Evolutionary conservation across 2,888 invertebrate genomes (phyloP), one percentile per base, ranked within the genome.

Genomic region (Nycteola revayana): DNA sequence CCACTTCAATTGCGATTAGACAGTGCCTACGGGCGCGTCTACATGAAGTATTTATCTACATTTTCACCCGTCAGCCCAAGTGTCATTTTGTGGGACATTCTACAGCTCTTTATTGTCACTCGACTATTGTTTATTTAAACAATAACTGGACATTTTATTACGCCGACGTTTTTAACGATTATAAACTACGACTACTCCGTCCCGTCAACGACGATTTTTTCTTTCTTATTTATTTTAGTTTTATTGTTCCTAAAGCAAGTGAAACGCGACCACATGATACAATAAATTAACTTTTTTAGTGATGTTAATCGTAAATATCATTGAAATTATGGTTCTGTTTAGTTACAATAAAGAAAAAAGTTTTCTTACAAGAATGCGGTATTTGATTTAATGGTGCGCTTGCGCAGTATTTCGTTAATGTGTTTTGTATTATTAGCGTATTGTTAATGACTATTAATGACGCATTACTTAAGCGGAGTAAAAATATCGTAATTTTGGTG

Each of bases 101-200:
- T 62, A 66, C 69, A 61, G 55, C 67, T 66, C 64, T 79, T 84
- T 81, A 84, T 76, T 74, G 75, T 77, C 74, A 45, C 54, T 66
- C 45, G 47, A 24, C 78, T 70, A 84, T 87, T 87, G 86, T 87
- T 84, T 86, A 84, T 86, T 77, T 64, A 74, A 83, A 87, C 87
- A 86, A 87, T 87, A 84, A 79, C 76, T 58, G 55, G 67, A 66
- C 71, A 75, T 74, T 84, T 83, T 82, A 82, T 71, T 70, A 63
- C 67, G 66, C 44, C 51, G 80, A 81, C 81, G 64, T 69, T 67
- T 79, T 83, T 83, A 75, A 83, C 71, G 78, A 73, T 79, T 74
- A 84, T 75, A 67, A 75, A 85, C 75, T 76, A 75, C 46, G 49
- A 32, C 51, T 42, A 36, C 61, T 49, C 49, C 49, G 60, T 57